Evolutionary conservation across 2,113 vertebrate species (phyloP).

Genomic region (Hassar affinis): DNA sequence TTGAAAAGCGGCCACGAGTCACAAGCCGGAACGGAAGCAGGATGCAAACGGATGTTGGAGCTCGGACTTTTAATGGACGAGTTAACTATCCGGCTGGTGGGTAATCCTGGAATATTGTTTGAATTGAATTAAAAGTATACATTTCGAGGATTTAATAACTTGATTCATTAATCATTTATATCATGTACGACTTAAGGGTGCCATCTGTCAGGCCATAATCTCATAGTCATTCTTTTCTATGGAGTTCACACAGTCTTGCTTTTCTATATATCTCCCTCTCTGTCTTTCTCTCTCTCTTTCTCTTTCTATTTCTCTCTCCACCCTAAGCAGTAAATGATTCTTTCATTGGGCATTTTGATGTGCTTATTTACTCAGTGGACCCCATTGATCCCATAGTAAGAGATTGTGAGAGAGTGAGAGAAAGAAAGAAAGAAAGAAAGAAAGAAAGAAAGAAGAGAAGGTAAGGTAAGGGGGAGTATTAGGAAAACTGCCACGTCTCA

Average conservation of each 20-base stretch:
- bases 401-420: slow-evolving; percentile 36
- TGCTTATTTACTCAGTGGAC: slow-evolving; percentile 65
- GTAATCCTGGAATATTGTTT: background rate
- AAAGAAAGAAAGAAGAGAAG: background rate
- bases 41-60: slow-evolving; percentile 18
- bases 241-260: background rate
- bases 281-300: slow-evolving; percentile 21
- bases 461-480: slow-evolving; percentile 37
- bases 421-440: slow-evolving; percentile 7
- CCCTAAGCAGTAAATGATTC: slow-evolving; percentile 52
- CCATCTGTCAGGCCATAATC: background rate
- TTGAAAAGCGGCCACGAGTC: slow-evolving; percentile 51
- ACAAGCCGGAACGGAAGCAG: slow-evolving; percentile 39
- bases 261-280: slow-evolving; percentile 16
- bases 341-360: slow-evolving; percentile 67
- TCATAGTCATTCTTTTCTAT: slow-evolving; percentile 17
- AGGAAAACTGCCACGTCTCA: slow-evolving; percentile 57
- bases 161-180: slow-evolving; percentile 6
- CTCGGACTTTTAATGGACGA: background rate
- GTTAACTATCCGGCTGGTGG: background rate
- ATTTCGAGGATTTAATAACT: background rate
- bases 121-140: background rate
- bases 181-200: background rate
- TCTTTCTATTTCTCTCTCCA: background rate
- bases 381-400: slow-evolving; percentile 60